Evolutionary conservation across 2,888 invertebrate species (phyloP).

Genomic region (Papilio demoleus): DNA sequence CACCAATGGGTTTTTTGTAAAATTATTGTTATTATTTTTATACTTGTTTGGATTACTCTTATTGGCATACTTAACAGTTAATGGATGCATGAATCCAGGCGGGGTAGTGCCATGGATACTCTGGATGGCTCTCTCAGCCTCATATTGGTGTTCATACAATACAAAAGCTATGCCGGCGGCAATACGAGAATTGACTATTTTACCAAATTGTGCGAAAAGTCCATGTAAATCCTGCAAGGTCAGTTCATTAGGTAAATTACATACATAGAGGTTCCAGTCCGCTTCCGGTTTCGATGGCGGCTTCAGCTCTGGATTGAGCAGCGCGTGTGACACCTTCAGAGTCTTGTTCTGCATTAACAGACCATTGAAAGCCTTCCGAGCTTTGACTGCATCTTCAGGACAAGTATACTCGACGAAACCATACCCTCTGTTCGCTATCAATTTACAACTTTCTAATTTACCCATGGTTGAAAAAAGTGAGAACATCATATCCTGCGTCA

Average conservation of each 20-base stretch:
- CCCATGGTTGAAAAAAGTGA: constrained; percentile 83
- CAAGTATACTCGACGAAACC: constrained; percentile 82
- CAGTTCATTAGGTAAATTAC: constrained; percentile 83
- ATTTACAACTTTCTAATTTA: constrained; percentile 83
- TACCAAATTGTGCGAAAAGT: constrained; percentile 82
- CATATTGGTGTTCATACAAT: constrained; percentile 79
- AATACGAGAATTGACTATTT: constrained; percentile 83
- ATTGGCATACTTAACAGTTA: constrained; percentile 84
- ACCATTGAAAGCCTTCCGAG: constrained; percentile 80
- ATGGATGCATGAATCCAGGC: constrained; percentile 80
- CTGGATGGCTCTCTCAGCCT: constrained; percentile 80
- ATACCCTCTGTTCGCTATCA: constrained; percentile 83
- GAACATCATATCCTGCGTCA: constrained; percentile 84
- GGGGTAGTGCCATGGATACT: constrained; percentile 78
- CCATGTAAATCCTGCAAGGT: constrained; percentile 83
- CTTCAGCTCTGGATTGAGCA: constrained; percentile 79
- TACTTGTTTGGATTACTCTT: constrained; percentile 81
- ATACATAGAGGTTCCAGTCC: constrained; percentile 83
- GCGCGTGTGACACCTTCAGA: constrained; percentile 80
- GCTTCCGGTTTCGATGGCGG: constrained; percentile 82
- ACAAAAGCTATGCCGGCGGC: constrained; percentile 83
- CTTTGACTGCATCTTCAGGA: constrained; percentile 80
- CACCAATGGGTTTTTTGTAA: constrained; percentile 74
- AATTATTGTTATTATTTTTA: constrained; percentile 80
- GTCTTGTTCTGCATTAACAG: constrained; percentile 83